Evolutionary conservation across 2,797 vertebrate genomes (phyloP).

Genomic region (Hemibagrus guttatus): DNA sequence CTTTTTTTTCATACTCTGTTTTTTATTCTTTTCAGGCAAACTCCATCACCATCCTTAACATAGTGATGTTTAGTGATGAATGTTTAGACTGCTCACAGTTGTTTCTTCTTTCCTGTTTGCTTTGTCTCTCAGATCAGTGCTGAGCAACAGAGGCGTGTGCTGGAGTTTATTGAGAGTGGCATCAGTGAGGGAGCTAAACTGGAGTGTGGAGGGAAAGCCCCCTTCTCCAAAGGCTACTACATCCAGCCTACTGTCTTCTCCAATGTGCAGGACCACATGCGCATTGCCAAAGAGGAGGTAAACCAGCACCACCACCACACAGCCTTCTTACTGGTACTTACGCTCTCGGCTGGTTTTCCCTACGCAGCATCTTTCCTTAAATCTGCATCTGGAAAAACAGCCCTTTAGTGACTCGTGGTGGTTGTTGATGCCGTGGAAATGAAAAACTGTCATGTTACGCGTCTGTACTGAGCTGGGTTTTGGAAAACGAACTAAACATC

Average conservation of each 20-base stretch:
- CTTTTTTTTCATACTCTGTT: not conserved
- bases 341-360: not conserved
- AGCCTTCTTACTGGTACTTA: slow-evolving; percentile 35
- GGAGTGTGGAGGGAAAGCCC: slow-evolving; percentile 94
- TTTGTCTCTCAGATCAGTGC: slow-evolving; percentile 83
- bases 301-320: not conserved
- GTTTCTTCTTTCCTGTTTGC: not conserved
- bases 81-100: not conserved
- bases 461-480: slow-evolving; percentile 17
- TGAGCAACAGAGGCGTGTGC: slow-evolving; percentile 90
- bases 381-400: slow-evolving; percentile 36
- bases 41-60: not conserved
- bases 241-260: slow-evolving; percentile 98
- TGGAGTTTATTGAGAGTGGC: slow-evolving; percentile 93
- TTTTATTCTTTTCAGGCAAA: not conserved
- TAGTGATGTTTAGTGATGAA: not conserved
- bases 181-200: slow-evolving; percentile 93
- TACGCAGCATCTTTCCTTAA: slow-evolving; percentile 12
- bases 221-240: slow-evolving; percentile 91
- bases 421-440: slow-evolving; percentile 39
- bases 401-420: slow-evolving; percentile 13
- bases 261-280: slow-evolving; percentile 93
- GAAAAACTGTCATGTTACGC: slow-evolving; percentile 25
- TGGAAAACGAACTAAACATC: slow-evolving; percentile 31
- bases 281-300: slow-evolving; percentile 98